These are phyloP conservation scores for Trachythela sp. DNA, from an alignment of 64 coral and sea anemone genomes.

Conservation along the genomic window DNA sequence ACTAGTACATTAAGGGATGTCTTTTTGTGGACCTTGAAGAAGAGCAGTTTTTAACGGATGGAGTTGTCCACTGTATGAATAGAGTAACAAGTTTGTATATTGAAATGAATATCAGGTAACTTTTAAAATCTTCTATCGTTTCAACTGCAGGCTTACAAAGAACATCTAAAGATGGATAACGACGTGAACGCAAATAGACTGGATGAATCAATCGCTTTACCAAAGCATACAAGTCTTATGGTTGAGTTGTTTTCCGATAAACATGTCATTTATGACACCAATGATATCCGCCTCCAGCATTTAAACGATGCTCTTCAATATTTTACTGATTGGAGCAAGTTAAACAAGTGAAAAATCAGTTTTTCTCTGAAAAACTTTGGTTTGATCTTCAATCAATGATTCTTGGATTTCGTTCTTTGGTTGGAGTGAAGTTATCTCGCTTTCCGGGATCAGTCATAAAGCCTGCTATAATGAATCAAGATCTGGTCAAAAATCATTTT, in stretches of 20 bases:
- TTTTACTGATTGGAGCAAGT: not conserved
- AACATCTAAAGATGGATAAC: not conserved
- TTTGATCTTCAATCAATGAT: slow-evolving; percentile 44
- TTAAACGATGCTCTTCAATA: not conserved
- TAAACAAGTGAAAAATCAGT: not conserved
- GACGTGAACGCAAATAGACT: slow-evolving; percentile 13
- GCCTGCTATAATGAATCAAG: slow-evolving; percentile 33
- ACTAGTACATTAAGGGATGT: no score
- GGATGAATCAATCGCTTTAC: not conserved
- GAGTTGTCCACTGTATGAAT: no score
- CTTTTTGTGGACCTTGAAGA: no score
- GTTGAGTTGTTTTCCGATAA: no score
- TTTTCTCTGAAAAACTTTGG: not conserved
- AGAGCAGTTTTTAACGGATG: no score
- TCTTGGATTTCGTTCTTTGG: not conserved
- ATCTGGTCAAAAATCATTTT: slow-evolving; percentile 26
- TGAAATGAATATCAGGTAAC: no score
- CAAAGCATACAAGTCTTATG: not conserved
- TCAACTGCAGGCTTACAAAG: slow-evolving; percentile 16
- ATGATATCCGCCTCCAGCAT: not conserved
- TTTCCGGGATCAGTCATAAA: slow-evolving; percentile 25
- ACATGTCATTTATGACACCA: no score
- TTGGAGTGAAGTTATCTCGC: not conserved
- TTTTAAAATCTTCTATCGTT: not conserved
- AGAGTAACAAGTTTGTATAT: no score